Base-by-base conservation (phyloP, 2,888 invertebrate genomes). In the Germaria angustata region DNA sequence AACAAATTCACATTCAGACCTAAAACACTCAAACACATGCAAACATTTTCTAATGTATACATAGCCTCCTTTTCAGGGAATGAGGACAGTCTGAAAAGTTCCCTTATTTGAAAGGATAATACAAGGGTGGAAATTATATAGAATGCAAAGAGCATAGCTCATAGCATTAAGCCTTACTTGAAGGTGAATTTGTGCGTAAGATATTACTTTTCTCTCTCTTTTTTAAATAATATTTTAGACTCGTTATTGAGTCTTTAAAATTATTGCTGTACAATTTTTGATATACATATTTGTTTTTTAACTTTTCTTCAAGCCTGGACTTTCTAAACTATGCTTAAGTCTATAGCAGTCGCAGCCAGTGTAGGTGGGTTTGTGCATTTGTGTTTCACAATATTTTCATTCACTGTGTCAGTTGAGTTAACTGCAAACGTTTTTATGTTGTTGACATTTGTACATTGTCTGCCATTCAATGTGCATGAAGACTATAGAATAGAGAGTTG, bases 381-480 rank as follows among this genome's bases (percentile, higher is more conserved):
- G 41, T 36, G 44, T 69, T 69, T 77, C 44, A 77, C 41, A 68
- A 71, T 82, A 79, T 82, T 79, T 79, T 79, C 75, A 82, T 82
- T 82, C 79, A 82, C 71, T 79, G 82, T 82, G 82, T 82, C 82
- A 82, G 82, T 82, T 82, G 79, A 82, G 82, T 79, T 79, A 82
- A 82, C 82, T 82, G 82, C 79, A 75, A 82, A 79, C 71, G 82
- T 79, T 82, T 82, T 82, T 82, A 81, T 81, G 73, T 69, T 80
- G 87, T 87, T 88, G 88, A 88, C 88, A 88, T 88, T 87, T 86
- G 86, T 84, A 86, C 87, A 86, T 86, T 87, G 87, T 87, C 87
- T 87, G 88, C 85, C 87, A 86, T 85, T 87, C 86, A 87, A 85
- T 84, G 86, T 86, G 85, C 84, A 85, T 82, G 82, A 73, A 69